Percentiles rank a stretch among this genome's conserved stretches.
Evolutionary conservation across 2,888 invertebrate genomes (phyloP).

Genomic region (Phorcus lineatus): DNA sequence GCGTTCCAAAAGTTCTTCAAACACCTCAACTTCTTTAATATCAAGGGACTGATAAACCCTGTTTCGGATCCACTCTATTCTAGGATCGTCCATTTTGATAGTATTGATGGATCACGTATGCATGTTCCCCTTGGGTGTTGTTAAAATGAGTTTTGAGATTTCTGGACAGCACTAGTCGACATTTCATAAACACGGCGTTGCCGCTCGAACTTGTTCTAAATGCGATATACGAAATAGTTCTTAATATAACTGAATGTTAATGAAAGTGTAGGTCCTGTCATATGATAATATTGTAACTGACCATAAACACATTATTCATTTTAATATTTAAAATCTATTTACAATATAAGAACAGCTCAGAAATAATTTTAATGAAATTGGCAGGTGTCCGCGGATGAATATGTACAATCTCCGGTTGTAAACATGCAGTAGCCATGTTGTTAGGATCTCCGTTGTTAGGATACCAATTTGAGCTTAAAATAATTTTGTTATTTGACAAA

Average conservation of each 20-base stretch:
- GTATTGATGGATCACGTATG: not conserved
- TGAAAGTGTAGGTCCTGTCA: no score
- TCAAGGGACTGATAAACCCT: constrained; percentile 70
- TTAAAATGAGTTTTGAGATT: not conserved
- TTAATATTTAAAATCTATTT: no score
- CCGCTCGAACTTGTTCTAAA: not conserved
- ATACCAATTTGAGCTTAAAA: not conserved
- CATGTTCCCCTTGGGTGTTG: not conserved
- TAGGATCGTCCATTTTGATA: constrained; percentile 73
- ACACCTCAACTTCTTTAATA: constrained; percentile 70
- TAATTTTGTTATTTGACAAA: no score
- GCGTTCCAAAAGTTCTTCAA: constrained; percentile 74
- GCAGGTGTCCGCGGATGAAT: constrained; percentile 6
- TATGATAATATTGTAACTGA: no score
- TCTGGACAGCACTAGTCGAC: not conserved
- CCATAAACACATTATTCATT: no score
- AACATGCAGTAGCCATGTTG: constrained; percentile 2
- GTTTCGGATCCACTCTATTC: constrained; percentile 75
- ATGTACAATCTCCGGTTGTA: not conserved
- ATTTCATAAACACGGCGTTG: constrained; percentile 11
- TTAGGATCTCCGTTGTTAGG: not conserved
- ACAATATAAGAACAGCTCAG: no score
- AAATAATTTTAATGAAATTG: no score
- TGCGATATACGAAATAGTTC: not conserved
- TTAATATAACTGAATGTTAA: no score